Conservation (phyloP, 1,140 invertebrate genomes). For the Uloborus diversus region DNA sequence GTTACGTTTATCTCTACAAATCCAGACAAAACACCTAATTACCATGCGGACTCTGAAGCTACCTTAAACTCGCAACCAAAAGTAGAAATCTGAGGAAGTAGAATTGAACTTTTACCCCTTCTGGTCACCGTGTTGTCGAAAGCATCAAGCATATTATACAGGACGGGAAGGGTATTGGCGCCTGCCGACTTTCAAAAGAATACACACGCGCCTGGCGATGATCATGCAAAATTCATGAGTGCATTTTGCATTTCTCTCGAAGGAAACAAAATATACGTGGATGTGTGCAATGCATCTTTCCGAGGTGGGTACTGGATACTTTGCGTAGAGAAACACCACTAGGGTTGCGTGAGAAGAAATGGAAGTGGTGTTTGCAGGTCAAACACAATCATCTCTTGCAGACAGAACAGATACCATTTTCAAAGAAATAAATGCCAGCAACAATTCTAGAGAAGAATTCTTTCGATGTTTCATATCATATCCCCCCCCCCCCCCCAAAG, state of each 20-base stretch:
- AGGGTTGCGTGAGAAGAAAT: conserved; percentile 8
- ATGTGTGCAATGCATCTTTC: conserved; percentile 18
- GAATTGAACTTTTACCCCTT: neutral
- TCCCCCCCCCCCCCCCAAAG: no score
- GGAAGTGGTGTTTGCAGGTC: neutral
- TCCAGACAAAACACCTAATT: conserved; percentile 12
- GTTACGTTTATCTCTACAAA: neutral
- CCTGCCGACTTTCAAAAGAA: conserved; percentile 19
- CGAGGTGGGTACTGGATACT: neutral
- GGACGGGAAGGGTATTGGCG: no score
- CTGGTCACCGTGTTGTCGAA: neutral
- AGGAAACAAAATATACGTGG: conserved; percentile 34
- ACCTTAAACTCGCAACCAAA: neutral
- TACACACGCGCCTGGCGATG: neutral
- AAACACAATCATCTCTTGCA: no score
- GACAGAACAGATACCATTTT: no score
- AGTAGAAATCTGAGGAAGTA: no score
- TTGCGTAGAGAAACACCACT: neutral
- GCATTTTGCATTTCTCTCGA: conserved; percentile 26
- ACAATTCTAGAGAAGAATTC: no score
- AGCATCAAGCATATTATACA: conserved; percentile 20
- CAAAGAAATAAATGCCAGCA: no score
- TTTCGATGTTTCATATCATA: no score
- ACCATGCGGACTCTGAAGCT: neutral
- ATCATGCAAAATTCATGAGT: conserved; percentile 51